Evolutionary conservation across 2,113 vertebrate genomes (phyloP).

Genomic region (Oceanodroma tethys): DNA sequence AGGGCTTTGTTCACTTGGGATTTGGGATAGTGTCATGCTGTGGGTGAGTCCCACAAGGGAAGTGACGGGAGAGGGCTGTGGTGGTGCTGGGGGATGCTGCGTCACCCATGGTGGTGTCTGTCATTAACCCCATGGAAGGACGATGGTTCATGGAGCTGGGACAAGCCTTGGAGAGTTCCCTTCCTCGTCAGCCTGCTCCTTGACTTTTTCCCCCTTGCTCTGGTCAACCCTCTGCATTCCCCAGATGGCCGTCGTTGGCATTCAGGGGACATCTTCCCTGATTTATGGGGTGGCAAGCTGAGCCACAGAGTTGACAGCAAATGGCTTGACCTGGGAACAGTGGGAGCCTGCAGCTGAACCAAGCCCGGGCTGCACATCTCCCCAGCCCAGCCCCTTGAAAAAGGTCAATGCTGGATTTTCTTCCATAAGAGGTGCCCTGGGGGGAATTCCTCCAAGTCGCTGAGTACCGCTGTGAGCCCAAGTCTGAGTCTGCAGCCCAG

Average conservation of each 20-base stretch:
- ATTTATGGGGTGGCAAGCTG: fast-evolving
- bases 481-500: not conserved
- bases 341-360: not conserved
- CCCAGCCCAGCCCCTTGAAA: not conserved
- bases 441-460: not conserved
- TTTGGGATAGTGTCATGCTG: not conserved
- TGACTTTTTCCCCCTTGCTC: not conserved
- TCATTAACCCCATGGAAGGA: not conserved
- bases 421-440: not conserved
- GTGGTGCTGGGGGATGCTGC: not conserved
- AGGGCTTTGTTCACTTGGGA: fast-evolving
- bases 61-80: not conserved
- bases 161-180: not conserved
- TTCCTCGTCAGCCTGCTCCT: fast-evolving
- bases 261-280: not conserved
- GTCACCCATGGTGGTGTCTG: not conserved
- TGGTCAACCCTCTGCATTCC: not conserved
- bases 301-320: not conserved
- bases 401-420: not conserved
- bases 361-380: not conserved
- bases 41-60: not conserved
- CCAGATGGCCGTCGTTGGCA: not conserved
- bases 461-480: not conserved
- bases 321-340: not conserved
- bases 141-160: not conserved